Evolutionary conservation across 2,888 invertebrate species (phyloP), one percentile per base, ranked within the genome.

Genomic region (Asteroscopus sphinx): DNA sequence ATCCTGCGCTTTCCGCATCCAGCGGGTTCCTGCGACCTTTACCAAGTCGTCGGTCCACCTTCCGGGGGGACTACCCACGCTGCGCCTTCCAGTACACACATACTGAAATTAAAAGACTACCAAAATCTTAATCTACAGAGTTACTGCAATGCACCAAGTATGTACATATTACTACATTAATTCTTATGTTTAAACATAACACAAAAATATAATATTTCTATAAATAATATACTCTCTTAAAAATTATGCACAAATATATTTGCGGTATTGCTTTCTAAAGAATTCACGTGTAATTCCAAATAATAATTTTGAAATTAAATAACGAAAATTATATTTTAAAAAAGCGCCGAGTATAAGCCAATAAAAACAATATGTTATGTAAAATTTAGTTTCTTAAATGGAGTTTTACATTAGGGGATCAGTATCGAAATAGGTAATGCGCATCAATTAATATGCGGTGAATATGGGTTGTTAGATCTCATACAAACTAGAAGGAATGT

Each of bases 391-490:
- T 36, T 25, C n/a, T 15, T 25, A 17, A 41, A 48, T 1, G 15
- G 52, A 9, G 36, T 35, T 64, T 36, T 46, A 42, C 12, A 44
- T 39, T 59, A 57, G 42, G 60, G 65, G 65, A 68, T 68, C 61
- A 66, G 66, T 57, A 61, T 68, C 65, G 60, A 68, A 68, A 65
- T 49, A 28, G 28, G 15, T 39, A n/a, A 51, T 47, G 65, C 48
- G 65, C 39, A 44, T 61, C 56, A 66, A 36, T 66, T 15, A 61
- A 39, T 12, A 37, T 37, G 25, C 13, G 15, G 42, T 13, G 3
- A 1, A 15, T 9, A 13, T 28, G 15, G 12, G 9, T 12, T 26
- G 7, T 17, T 9, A 2, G 33, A 44, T 15, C 33, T 13, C 3
- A 15, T 9, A 12, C 12, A 16, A 26, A 13, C 7, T n/a, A 32